Conservation (phyloP, 2,113 vertebrate species). For the Dicerorhinus sumatrensis region DNA sequence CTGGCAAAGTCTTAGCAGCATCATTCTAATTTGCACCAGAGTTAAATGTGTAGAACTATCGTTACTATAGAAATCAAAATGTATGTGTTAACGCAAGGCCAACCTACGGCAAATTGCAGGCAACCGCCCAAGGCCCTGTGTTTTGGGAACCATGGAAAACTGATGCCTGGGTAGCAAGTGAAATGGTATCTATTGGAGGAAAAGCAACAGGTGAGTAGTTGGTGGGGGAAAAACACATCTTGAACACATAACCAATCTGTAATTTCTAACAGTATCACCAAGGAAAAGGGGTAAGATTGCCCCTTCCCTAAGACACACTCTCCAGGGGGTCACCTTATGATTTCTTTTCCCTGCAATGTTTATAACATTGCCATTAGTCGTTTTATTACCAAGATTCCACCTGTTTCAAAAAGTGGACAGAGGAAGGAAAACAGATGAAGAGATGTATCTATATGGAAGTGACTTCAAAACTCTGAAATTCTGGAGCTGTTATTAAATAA, state of each 20-base stretch:
- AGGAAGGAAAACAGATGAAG: background rate
- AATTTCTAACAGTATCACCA: background rate
- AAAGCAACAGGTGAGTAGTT: background rate
- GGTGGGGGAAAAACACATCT: background rate
- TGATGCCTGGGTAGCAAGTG: background rate
- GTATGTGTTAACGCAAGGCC: background rate
- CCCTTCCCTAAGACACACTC: background rate
- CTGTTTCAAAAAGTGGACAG: background rate
- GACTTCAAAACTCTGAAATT: constrained; percentile 7
- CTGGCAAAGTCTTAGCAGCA: background rate
- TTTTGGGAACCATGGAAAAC: background rate
- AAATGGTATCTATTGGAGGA: background rate
- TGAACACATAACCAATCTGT: background rate
- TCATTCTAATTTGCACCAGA: background rate
- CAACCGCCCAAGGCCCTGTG: background rate
- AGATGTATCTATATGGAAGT: background rate
- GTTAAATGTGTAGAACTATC: background rate
- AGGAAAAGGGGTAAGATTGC: background rate
- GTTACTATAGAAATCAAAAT: background rate
- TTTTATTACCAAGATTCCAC: background rate
- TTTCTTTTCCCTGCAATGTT: background rate
- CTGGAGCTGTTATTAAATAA: background rate
- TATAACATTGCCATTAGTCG: background rate
- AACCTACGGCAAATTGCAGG: background rate
- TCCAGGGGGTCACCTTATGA: background rate